A percentile compares a stretch with the other conserved stretches of the same genome.
phyloP scores from a whole-genome alignment of 1,140 invertebrate genomes.

The Musca domestica region DNA sequence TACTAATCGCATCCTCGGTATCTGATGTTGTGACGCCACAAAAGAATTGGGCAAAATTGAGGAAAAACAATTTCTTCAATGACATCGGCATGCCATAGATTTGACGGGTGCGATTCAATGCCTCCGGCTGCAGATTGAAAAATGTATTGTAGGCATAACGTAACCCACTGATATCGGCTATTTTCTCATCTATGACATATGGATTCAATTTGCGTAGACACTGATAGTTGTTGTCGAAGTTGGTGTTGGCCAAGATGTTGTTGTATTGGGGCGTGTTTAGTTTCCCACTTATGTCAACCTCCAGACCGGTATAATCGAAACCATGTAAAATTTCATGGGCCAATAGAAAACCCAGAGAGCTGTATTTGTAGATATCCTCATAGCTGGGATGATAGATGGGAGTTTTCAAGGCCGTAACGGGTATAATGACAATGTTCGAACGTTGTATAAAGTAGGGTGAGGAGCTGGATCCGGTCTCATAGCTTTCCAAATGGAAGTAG shows the following conservation, averaged over 20 bases:
- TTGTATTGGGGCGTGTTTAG: constrained; percentile 4
- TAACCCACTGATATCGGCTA: constrained; percentile 39
- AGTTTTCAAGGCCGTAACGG: constrained; percentile 35
- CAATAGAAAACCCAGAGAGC: constrained; percentile 41
- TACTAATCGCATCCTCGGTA: background rate
- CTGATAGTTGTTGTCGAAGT: background rate
- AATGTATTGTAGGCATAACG: constrained; percentile 36
- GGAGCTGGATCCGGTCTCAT: constrained; percentile 28
- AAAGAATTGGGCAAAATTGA: constrained; percentile 45
- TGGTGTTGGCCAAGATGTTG: background rate
- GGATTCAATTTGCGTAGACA: constrained; percentile 34
- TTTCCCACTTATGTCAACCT: constrained; percentile 32
- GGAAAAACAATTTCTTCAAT: constrained; percentile 35
- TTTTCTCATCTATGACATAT: constrained; percentile 33
- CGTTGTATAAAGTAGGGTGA: constrained; percentile 34
- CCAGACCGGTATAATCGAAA: constrained; percentile 31
- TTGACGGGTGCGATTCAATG: background rate
- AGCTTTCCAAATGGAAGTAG: constrained; percentile 30
- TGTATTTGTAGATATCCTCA: constrained; percentile 40
- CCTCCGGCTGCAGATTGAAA: constrained; percentile 13
- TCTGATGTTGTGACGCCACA: constrained; percentile 27
- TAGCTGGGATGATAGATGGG: constrained; percentile 32
- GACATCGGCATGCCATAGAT: constrained; percentile 17
- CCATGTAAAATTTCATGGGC: constrained; percentile 42
- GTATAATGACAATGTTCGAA: constrained; percentile 36